Base-by-base conservation (phyloP, 2,888 invertebrate genomes). In the Pyrrhia umbra region DNA sequence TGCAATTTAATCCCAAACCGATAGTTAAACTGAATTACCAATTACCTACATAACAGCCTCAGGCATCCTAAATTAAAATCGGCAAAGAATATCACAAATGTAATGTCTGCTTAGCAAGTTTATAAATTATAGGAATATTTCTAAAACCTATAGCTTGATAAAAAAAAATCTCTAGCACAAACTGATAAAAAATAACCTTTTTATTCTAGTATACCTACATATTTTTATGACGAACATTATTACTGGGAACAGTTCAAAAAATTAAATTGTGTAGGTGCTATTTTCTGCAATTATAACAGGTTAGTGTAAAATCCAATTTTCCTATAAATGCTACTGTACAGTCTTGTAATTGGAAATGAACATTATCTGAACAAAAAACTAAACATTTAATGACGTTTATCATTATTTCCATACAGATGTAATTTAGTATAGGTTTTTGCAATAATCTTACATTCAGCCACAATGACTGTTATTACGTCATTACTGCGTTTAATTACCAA, bases 401-500 rank as follows among this genome's bases (percentile, higher is more conserved):
- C 21, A 55, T 68, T 51, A 63, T 73, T 73, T 55, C 54, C 50
- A 43, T 68, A 58, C 45, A 51, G 13, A 9, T 8, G 25, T 40
- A 1, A 43, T 66, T 34, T 58, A 45, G n/a, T 27, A 39, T 15
- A 43, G n/a, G 20, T 70, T 70, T 74, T 75, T 73, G 49, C 64
- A 25, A 49, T 56, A 63, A 73, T 73, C 46, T 57, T 43, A 39
- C 18, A 15, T 10, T 20, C 9, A n/a, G 10, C 30, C 25, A 60
- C 49, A 61, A 77, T 66, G 20, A 58, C 56, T 74, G 58, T 47
- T 61, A 80, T 79, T 80, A 73, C 63, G 59, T 27, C 49, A 79
- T 78, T 68, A 73, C 30, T 50, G 25, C 52, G 9, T 76, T 76
- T 80, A 76, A 80, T 78, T 75, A 60, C 58, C 55, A 71, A 70